These are phyloP conservation scores for Mesoligia furuncula DNA, from an alignment of 2,888 invertebrate species.

Conservation along the genomic window DNA sequence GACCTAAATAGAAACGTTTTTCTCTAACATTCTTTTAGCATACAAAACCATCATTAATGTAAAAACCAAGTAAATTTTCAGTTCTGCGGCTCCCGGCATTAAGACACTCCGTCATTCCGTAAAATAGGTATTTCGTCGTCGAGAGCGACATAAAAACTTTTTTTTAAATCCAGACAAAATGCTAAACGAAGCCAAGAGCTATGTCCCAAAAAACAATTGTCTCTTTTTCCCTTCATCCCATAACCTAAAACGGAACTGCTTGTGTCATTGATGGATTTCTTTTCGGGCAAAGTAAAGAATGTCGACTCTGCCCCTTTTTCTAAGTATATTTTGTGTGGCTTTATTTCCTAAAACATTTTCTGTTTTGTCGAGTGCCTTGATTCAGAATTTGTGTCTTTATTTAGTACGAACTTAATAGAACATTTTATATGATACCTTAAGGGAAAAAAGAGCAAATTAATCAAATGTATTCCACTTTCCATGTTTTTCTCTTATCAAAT, in stretches of 20 bases:
- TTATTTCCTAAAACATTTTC: conserved; percentile 1
- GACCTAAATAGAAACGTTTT: not conserved
- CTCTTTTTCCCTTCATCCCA: conserved; percentile 30
- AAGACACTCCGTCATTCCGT: conserved; percentile 8
- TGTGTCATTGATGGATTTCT: conserved; percentile 60
- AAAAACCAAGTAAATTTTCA: conserved; percentile 7
- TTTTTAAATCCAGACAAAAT: conserved; percentile 41
- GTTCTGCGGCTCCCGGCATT: not conserved
- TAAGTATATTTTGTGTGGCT: conserved; percentile 13
- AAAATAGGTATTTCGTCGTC: conserved; percentile 41
- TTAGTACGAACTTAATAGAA: too few species aligned
- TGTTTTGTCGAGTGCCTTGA: not conserved
- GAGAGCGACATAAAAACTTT: conserved; percentile 41
- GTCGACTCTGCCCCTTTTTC: conserved; percentile 26
- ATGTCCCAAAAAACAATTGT: conserved; percentile 53
- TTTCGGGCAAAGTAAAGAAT: conserved; percentile 37
- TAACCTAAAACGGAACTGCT: conserved; percentile 51
- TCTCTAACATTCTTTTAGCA: not conserved
- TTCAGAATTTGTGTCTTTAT: not conserved
- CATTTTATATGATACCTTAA: not conserved
- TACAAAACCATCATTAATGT: not conserved
- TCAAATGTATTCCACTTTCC: not conserved
- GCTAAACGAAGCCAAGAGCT: conserved; percentile 33
- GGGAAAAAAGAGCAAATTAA: not conserved
- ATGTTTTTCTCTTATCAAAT: conserved; percentile 1